Evolutionary conservation across 2,113 vertebrate species (phyloP).

Genomic region (Ceyx margarethae): DNA sequence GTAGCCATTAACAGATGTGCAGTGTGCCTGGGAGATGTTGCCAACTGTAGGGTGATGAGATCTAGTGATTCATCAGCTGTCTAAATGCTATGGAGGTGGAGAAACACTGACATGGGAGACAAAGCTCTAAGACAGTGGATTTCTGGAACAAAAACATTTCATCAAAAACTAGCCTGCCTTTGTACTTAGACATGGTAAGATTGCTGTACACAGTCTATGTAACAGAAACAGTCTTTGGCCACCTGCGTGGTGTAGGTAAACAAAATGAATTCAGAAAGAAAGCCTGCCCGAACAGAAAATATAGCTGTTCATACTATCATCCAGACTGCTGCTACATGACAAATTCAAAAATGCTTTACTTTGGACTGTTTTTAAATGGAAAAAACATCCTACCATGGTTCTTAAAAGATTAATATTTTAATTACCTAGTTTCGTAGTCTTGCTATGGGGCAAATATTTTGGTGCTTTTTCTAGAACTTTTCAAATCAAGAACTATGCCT

Average conservation of each 20-base stretch:
- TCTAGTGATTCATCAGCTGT: slow-evolving; percentile 2
- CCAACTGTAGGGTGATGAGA: neutral
- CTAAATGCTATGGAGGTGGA: neutral
- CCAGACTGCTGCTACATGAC: neutral
- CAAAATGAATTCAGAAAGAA: neutral
- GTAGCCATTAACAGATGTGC: neutral
- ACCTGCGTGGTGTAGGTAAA: neutral
- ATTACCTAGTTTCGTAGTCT: neutral
- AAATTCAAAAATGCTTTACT: neutral
- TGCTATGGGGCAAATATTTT: neutral
- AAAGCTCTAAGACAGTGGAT: neutral
- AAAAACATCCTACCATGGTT: neutral
- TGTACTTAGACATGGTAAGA: neutral
- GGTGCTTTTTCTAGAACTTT: neutral
- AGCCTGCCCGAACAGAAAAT: neutral
- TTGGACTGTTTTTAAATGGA: neutral
- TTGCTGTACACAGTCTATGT: neutral
- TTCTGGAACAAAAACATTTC: neutral
- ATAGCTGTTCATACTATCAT: neutral
- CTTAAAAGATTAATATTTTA: neutral
- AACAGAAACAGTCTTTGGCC: neutral
- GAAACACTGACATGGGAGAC: neutral
- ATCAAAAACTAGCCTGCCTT: neutral
- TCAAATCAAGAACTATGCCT: neutral
- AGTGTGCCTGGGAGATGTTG: neutral